Evolutionary conservation across 2,797 vertebrate genomes (phyloP).

Genomic region (Chaetophractus vellerosus): DNA sequence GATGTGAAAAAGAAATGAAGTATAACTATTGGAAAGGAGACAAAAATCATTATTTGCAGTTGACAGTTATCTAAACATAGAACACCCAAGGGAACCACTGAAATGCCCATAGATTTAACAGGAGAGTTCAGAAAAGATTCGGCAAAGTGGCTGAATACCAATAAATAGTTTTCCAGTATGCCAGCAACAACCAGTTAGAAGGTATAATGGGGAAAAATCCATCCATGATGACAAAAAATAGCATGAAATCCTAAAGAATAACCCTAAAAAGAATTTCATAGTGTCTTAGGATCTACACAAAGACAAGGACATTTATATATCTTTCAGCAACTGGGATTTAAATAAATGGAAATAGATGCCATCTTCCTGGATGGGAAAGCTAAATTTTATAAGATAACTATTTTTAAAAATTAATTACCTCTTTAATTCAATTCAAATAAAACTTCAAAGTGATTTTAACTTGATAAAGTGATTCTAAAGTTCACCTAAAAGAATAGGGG

Average conservation of each 20-base stretch:
- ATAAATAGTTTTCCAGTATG: constrained; percentile 51
- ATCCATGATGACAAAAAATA: neutral
- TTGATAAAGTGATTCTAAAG: constrained; percentile 38
- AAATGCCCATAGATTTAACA: constrained; percentile 62
- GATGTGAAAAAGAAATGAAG: constrained; percentile 47
- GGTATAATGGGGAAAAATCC: constrained; percentile 54
- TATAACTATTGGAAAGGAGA: constrained; percentile 44
- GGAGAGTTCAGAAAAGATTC: constrained; percentile 61
- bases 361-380: constrained; percentile 24
- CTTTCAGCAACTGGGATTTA: constrained; percentile 29
- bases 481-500: constrained; percentile 24
- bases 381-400: constrained; percentile 56
- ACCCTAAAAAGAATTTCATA: neutral
- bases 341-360: constrained; percentile 27
- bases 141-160: constrained; percentile 18
- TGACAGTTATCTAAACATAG: constrained; percentile 7
- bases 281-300: neutral
- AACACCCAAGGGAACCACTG: constrained; percentile 36
- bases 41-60: constrained; percentile 65
- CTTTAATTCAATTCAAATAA: constrained; percentile 44
- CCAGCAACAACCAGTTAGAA: constrained; percentile 14
- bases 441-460: constrained; percentile 53
- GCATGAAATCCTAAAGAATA: constrained; percentile 43
- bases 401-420: constrained; percentile 57
- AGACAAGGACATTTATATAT: constrained; percentile 38